These are phyloP conservation scores for Spondyliosoma cantharus DNA, from an alignment of 2,797 vertebrate genomes.

Conservation along the genomic window DNA sequence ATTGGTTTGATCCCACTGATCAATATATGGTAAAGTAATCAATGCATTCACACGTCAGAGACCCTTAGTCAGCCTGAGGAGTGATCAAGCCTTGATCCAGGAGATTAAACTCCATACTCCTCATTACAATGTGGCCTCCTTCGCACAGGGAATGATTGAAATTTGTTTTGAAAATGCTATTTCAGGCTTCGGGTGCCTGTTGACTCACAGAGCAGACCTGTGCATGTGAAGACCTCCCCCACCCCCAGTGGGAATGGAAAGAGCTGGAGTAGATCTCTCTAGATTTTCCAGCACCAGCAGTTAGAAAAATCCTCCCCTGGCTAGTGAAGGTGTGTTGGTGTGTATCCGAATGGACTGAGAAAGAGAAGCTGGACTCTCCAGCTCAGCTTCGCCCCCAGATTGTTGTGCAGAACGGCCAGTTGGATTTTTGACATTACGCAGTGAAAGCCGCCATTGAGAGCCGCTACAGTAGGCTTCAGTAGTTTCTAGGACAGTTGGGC, in stretches of 20 bases:
- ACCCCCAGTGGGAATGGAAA: constrained; percentile 68
- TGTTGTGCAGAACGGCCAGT: constrained; percentile 46
- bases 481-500: constrained; percentile 77
- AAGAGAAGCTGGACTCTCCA: constrained; percentile 27
- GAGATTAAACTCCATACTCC: constrained; percentile 42
- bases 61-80: constrained; percentile 24
- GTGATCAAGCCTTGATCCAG: constrained; percentile 17
- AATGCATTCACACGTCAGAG: constrained; percentile 52
- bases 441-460: constrained; percentile 72
- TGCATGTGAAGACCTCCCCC: constrained; percentile 63
- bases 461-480: constrained; percentile 69
- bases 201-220: constrained; percentile 72
- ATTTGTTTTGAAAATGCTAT: constrained; percentile 71
- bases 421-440: constrained; percentile 39
- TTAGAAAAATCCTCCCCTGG: constrained; percentile 21
- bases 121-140: constrained; percentile 18
- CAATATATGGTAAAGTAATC: constrained; percentile 60
- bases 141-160: constrained; percentile 43
- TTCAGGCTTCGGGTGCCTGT: constrained; percentile 48
- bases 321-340: constrained; percentile 39
- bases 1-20: constrained; percentile 59
- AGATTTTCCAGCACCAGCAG: constrained; percentile 48
- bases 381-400: constrained; percentile 35
- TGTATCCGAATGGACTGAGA: constrained; percentile 24
- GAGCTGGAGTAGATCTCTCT: constrained; percentile 48